A percentile compares a stretch with the other conserved stretches of the same genome.
Conservation (phyloP, 1,140 invertebrate genomes). For the Brachystomella parvula region DNA sequence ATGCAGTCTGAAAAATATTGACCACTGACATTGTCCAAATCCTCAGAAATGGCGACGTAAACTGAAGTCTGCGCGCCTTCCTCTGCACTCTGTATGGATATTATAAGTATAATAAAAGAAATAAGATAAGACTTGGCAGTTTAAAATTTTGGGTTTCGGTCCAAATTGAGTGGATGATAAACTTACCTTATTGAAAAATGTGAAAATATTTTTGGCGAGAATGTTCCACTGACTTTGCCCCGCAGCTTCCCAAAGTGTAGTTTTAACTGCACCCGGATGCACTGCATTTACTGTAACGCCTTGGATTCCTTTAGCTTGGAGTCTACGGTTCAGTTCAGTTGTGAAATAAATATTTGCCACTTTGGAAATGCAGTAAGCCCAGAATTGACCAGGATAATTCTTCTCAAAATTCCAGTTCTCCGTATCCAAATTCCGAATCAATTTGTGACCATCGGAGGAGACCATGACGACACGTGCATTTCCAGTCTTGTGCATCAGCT, state of each 20-base stretch:
- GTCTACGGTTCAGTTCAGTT: slow-evolving; percentile 62
- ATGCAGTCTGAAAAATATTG: slow-evolving; percentile 44
- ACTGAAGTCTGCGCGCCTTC: slow-evolving; percentile 44
- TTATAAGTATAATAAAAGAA: too few relatives aligned
- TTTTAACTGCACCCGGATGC: slow-evolving; percentile 20
- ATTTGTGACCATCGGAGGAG: slow-evolving; percentile 67
- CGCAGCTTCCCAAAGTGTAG: slow-evolving; percentile 10
- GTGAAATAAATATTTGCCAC: slow-evolving; percentile 80
- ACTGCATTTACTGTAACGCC: slow-evolving; percentile 15
- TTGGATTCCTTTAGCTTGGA: slow-evolving; percentile 58
- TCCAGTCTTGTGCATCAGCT: slow-evolving; percentile 66
- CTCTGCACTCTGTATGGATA: slow-evolving; percentile 37
- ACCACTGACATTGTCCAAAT: slow-evolving; percentile 42
- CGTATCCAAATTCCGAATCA: slow-evolving; percentile 59
- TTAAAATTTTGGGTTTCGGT: background rate
- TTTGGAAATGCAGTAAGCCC: slow-evolving; percentile 74
- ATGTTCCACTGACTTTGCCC: background rate
- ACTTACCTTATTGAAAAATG: background rate
- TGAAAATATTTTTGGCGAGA: slow-evolving; percentile 3
- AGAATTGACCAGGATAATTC: slow-evolving; percentile 55
- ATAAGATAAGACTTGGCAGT: too few relatives aligned
- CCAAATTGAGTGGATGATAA: too few relatives aligned
- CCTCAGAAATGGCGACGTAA: slow-evolving; percentile 41
- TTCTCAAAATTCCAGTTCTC: slow-evolving; percentile 65
- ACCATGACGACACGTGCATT: slow-evolving; percentile 71